Evolutionary conservation across 2,888 invertebrate species (phyloP).

Genomic region (Eilema griseolum): DNA sequence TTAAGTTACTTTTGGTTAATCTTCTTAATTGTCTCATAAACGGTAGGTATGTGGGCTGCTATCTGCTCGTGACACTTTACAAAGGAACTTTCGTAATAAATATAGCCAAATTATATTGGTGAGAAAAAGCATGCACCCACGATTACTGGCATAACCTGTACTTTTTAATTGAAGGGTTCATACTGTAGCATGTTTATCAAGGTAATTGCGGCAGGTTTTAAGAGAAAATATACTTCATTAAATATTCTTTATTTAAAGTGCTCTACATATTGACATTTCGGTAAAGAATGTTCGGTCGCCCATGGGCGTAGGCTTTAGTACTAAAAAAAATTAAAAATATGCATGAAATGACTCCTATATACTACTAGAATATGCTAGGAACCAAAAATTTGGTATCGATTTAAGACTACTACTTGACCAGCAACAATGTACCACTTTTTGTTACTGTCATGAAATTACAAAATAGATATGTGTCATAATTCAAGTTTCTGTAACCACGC

Average conservation of each 20-base stretch:
- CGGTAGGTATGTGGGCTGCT: slow-evolving; percentile 39
- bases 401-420: no score
- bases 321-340: not conserved
- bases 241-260: slow-evolving; percentile 76
- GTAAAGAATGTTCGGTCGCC: slow-evolving; percentile 23
- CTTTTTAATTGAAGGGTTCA: slow-evolving; percentile 79
- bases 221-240: slow-evolving; percentile 78
- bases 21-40: slow-evolving; percentile 8
- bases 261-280: slow-evolving; percentile 64
- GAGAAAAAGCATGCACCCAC: slow-evolving; percentile 56
- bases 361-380: no score
- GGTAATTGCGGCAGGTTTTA: slow-evolving; percentile 76
- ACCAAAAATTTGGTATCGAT: no score
- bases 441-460: no score
- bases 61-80: slow-evolving; percentile 60
- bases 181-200: slow-evolving; percentile 70
- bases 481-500: no score
- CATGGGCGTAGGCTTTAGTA: not conserved
- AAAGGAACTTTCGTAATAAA: slow-evolving; percentile 68
- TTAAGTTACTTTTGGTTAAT: not conserved
- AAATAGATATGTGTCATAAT: no score
- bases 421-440: no score
- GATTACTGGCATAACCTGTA: slow-evolving; percentile 69
- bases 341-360: not conserved
- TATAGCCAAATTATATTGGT: slow-evolving; percentile 69